A percentile compares a stretch with the other conserved stretches of the same genome.
Evolutionary conservation across 2,888 invertebrate genomes (phyloP).

Genomic region (Tuta absoluta): DNA sequence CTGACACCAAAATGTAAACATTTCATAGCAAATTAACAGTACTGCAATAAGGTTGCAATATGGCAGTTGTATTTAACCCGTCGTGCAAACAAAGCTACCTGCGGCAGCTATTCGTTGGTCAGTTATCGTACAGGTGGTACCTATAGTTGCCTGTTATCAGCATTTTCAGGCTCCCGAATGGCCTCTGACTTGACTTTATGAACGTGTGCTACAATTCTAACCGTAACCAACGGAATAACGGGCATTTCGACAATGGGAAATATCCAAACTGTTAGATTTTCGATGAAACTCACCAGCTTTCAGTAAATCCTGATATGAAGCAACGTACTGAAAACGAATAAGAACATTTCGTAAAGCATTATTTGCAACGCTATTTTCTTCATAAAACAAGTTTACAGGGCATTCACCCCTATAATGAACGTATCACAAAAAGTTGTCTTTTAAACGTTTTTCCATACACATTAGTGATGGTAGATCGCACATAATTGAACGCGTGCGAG

Average conservation of each 20-base stretch:
- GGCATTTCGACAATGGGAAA: not conserved
- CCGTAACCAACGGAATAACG: not conserved
- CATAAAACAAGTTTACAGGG: not conserved
- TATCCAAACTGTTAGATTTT: not conserved
- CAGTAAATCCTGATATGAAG: too few species aligned
- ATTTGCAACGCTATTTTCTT: not conserved
- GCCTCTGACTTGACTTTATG: not conserved
- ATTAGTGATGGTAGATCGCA: conserved; percentile 52
- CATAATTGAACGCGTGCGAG: conserved; percentile 52
- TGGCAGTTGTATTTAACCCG: too few species aligned
- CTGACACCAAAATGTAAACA: too few species aligned
- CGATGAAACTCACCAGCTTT: not conserved
- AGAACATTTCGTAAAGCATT: not conserved
- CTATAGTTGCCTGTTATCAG: not conserved
- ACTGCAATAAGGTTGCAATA: too few species aligned
- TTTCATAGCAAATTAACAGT: too few species aligned
- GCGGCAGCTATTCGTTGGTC: not conserved
- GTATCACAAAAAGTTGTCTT: conserved; percentile 11
- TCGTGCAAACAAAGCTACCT: too few species aligned
- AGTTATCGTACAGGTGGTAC: not conserved
- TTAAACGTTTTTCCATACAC: conserved; percentile 42
- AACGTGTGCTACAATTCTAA: not conserved
- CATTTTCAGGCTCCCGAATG: not conserved
- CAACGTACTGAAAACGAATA: not conserved
- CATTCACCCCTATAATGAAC: not conserved